Conservation (phyloP, 2,888 invertebrate species). For the Synergus itoensis region DNA sequence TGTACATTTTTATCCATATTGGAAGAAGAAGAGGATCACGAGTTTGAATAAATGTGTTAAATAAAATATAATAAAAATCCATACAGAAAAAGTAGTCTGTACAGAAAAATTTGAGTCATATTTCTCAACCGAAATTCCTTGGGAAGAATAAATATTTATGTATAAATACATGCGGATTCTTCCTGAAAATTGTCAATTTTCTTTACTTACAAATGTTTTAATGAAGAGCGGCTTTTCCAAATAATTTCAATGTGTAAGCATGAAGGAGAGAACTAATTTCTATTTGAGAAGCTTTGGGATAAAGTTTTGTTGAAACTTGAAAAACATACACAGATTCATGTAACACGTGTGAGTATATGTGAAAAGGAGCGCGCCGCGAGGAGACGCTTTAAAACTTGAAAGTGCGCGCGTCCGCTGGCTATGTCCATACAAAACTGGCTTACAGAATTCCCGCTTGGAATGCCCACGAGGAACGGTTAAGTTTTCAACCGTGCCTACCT, state of each 20-base stretch:
- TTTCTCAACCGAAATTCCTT: neutral
- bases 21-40: neutral
- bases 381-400: constrained; percentile 56
- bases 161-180: neutral
- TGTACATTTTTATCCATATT: neutral
- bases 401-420: constrained; percentile 63
- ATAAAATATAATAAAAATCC: neutral
- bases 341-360: constrained; percentile 49
- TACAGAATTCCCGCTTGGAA: constrained; percentile 72
- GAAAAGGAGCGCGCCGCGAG: constrained; percentile 55
- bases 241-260: neutral
- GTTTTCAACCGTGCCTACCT: constrained; percentile 61
- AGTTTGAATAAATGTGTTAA: neutral
- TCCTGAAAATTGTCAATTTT: neutral
- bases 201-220: constrained; percentile 8
- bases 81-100: neutral
- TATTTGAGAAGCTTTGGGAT: neutral
- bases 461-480: constrained; percentile 69
- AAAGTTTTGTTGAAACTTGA: neutral
- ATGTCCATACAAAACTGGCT: constrained; percentile 70
- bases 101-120: neutral
- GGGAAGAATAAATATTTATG: neutral
- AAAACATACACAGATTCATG: constrained; percentile 13
- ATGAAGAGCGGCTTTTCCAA: neutral
- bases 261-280: neutral